phyloP scores from a whole-genome alignment of 2,113 vertebrate species.

The Odobenus rosmarus region DNA sequence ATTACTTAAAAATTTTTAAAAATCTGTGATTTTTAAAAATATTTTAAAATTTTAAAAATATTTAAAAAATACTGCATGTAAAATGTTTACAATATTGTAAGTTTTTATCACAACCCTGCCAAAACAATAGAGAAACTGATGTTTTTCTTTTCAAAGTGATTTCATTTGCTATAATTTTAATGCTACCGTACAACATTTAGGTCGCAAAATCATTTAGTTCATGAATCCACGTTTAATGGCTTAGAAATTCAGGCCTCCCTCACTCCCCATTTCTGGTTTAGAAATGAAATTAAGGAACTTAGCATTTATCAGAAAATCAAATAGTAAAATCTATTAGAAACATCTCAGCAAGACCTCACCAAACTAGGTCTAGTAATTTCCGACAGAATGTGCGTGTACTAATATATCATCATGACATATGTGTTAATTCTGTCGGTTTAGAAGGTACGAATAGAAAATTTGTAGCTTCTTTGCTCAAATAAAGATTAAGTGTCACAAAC shows the following conservation, averaged over 20 bases:
- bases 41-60: too few species aligned
- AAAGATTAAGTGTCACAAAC: not conserved
- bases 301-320: not conserved
- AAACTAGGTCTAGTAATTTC: not conserved
- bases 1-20: not conserved
- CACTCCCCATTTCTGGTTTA: not conserved
- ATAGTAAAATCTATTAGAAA: not conserved
- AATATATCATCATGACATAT: not conserved
- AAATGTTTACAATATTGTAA: not conserved
- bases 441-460: not conserved
- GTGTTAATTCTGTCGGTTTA: not conserved
- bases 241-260: not conserved
- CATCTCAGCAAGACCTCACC: not conserved
- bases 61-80: not conserved
- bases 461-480: not conserved
- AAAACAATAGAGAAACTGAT: not conserved
- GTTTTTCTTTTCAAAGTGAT: not conserved
- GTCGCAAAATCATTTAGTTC: not conserved
- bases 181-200: not conserved
- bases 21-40: not conserved
- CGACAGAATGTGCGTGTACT: not conserved
- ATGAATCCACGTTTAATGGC: not conserved
- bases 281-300: slow-evolving; percentile 13
- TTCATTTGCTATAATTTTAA: not conserved
- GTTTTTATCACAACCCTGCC: not conserved